Conservation (phyloP, 2,797 vertebrate genomes). For the Sebastes kiyomatsui region DNA sequence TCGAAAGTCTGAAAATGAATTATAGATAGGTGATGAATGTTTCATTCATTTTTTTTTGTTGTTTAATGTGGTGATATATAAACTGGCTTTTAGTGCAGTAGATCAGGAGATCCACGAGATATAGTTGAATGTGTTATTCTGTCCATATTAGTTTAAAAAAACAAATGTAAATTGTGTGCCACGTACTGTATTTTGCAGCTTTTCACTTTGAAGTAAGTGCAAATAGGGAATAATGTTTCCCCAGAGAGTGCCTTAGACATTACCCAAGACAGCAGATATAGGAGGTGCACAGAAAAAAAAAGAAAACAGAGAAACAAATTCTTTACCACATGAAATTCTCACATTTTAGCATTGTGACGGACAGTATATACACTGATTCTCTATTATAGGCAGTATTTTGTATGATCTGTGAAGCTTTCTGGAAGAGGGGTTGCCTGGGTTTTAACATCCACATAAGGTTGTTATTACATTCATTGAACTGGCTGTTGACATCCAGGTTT, state of each 20-base stretch:
- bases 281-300: slow-evolving; percentile 56
- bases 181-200: slow-evolving; percentile 16
- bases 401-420: slow-evolving; percentile 3
- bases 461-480: slow-evolving; percentile 13
- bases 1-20: slow-evolving; percentile 27
- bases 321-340: background rate
- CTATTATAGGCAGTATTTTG: background rate
- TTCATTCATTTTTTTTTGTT: background rate
- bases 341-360: background rate
- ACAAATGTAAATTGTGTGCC: slow-evolving; percentile 21
- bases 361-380: background rate
- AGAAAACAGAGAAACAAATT: background rate
- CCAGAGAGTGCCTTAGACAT: slow-evolving; percentile 93
- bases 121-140: slow-evolving; percentile 39
- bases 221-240: slow-evolving; percentile 56
- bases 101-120: slow-evolving; percentile 13
- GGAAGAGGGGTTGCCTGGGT: slow-evolving; percentile 70
- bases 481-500: slow-evolving; percentile 70
- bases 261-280: slow-evolving; percentile 83
- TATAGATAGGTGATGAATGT: slow-evolving; percentile 9
- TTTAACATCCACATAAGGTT: slow-evolving; percentile 84
- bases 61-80: slow-evolving; percentile 13
- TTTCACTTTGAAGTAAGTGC: slow-evolving; percentile 33
- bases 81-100: slow-evolving; percentile 22
- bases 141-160: slow-evolving; percentile 4